Conservation (phyloP, 2,113 vertebrate genomes). For the Ovibos moschatus region DNA sequence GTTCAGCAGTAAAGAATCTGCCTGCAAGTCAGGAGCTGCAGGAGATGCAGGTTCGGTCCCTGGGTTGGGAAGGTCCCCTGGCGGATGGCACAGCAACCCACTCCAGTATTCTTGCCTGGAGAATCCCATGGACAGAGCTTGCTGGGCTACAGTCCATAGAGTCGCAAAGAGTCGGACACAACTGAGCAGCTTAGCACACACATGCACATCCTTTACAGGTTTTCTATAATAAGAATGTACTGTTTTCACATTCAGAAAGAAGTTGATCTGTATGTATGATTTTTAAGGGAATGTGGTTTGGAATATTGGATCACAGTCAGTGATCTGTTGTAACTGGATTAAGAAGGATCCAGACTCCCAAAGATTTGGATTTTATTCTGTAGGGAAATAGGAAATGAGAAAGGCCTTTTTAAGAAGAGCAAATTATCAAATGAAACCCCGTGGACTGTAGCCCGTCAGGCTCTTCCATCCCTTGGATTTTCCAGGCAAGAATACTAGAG, state of each 20-base stretch:
- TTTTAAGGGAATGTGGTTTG: not conserved
- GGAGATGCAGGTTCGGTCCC: not conserved
- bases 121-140: not conserved
- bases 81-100: not conserved
- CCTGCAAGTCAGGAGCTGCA: not conserved
- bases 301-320: not conserved
- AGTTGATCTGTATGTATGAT: not conserved
- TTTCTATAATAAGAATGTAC: not conserved
- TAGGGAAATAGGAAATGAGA: not conserved
- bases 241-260: not conserved
- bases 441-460: not conserved
- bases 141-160: not conserved
- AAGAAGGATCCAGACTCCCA: not conserved
- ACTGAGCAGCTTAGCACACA: not conserved
- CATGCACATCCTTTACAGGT: not conserved
- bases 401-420: not conserved
- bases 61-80: not conserved
- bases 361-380: not conserved
- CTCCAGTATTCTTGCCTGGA: not conserved
- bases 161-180: accelerated
- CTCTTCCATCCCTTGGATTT: not conserved
- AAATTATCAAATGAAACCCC: not conserved
- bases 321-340: not conserved
- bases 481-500: not conserved
- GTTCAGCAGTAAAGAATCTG: not conserved